Conservation (phyloP, 1,140 invertebrate species). For the Danaus plexippus region DNA sequence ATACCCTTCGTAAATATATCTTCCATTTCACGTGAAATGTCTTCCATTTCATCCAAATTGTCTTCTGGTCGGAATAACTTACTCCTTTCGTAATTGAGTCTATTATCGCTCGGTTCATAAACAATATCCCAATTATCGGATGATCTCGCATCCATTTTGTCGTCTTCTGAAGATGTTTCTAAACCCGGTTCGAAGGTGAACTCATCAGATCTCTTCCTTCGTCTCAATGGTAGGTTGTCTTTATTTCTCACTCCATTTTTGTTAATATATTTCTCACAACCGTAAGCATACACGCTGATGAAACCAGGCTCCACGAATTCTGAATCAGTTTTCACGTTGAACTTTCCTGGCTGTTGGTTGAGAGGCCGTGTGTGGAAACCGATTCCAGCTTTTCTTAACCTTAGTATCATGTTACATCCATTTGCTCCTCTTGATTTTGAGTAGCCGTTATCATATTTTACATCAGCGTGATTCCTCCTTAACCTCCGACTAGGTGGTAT, state of each 20-base stretch:
- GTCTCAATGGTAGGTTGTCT: constrained; percentile 52
- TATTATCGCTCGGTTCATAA: constrained; percentile 46
- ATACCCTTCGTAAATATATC: constrained; percentile 86
- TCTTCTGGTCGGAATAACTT: constrained; percentile 65
- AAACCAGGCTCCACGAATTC: constrained; percentile 87
- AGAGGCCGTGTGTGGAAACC: constrained; percentile 75
- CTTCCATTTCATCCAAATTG: constrained; percentile 71
- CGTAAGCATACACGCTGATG: constrained; percentile 86
- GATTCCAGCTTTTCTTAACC: constrained; percentile 82
- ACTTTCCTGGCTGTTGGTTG: constrained; percentile 73
- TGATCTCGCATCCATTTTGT: constrained; percentile 52
- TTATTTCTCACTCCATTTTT: constrained; percentile 60
- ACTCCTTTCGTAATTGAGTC: constrained; percentile 58
- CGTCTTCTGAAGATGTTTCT: constrained; percentile 18
- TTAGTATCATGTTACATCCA: constrained; percentile 83
- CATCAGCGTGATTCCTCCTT: constrained; percentile 46
- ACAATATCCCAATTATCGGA: constrained; percentile 53
- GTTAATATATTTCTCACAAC: constrained; percentile 76
- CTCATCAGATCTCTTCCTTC: constrained; percentile 52
- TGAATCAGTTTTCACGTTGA: constrained; percentile 84
- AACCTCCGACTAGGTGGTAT: constrained; percentile 38
- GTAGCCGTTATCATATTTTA: constrained; percentile 34
- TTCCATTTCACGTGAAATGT: constrained; percentile 84
- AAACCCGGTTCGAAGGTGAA: constrained; percentile 55
- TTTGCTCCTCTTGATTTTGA: constrained; percentile 53